Evolutionary conservation across 2,797 vertebrate species (phyloP), one percentile per base, ranked within the genome.

Genomic region (Heterohyrax brucei): DNA sequence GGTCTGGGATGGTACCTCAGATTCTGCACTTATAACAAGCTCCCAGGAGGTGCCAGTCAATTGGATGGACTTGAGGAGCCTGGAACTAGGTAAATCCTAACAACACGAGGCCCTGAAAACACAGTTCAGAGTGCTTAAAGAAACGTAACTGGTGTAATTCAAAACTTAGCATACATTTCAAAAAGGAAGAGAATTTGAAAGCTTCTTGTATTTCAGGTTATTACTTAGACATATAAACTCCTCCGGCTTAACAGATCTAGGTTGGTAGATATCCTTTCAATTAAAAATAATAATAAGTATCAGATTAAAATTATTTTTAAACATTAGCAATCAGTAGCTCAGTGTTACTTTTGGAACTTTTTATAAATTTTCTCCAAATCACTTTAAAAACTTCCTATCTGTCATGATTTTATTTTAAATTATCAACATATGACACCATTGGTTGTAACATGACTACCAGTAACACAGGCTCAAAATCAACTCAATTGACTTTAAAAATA

Each of bases 381-480:
- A 89, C 13, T 48, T 44, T 75, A 44, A 24, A 73, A 46, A 64
- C 22, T 87, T 82, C 62, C 84, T 82, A 80, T 10, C 72, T 85
- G 19, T 61, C 44, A 64, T 61, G 12, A 30, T 46, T 95, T 92
- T 56, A 91, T 61, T 94, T 96, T 96, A 81, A 81, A 84, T 70
- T 87, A 95, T 30, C 95, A 96, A 73, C 33, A 85, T 21, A 91
- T 24, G 2, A 68, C 50, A 19, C 33, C 80, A 93, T 0, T 72
- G 13, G 5, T n/a, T 87, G 48, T 46, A 89, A 46, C 24, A 85
- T 22, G 10, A 39, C 28, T 59, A 93, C 5, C 46, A 50, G 12
- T 26, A 96, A 70, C 30, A 80, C 30, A 89, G 56, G 95, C 21
- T 91, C 91, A 62, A 92, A 94, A 66, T 94, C 39, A 96, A 81